Evolutionary conservation across 1,140 invertebrate genomes (phyloP).

Genomic region (Diorhabda elongata): DNA sequence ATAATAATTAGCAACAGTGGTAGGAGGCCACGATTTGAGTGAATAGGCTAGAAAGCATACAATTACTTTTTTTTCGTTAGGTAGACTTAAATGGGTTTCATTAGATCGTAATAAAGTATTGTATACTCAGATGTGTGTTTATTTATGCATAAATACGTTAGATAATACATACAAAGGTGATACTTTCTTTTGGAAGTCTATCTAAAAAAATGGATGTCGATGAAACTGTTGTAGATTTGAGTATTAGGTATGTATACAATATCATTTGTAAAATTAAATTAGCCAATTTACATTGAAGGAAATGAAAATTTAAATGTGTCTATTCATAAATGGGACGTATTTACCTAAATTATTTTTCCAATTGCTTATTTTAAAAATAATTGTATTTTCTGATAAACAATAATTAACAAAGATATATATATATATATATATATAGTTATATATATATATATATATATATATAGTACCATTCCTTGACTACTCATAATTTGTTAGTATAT

Average conservation of each 20-base stretch:
- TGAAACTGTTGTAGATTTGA: constrained; percentile 63
- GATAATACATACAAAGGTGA: not conserved
- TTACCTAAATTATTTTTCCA: too few species aligned
- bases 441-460: too few species aligned
- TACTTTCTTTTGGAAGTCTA: constrained; percentile 7
- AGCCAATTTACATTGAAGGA: too few species aligned
- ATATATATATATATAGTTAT: too few species aligned
- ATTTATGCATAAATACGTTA: not conserved
- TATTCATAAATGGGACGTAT: too few species aligned
- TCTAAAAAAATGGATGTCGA: constrained; percentile 56
- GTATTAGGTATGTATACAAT: constrained; percentile 60
- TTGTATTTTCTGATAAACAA: too few species aligned
- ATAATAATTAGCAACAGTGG: constrained; percentile 10
- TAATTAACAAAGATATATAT: too few species aligned
- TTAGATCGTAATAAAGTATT: not conserved
- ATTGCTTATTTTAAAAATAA: too few species aligned
- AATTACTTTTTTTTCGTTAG: not conserved
- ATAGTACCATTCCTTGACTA: too few species aligned
- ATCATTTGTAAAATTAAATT: too few species aligned
- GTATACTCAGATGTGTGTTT: not conserved
- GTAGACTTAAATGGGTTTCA: not conserved
- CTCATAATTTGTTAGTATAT: too few species aligned
- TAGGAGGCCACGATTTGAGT: not conserved
- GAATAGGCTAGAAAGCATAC: not conserved
- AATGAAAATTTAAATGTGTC: too few species aligned